phyloP scores from a whole-genome alignment of 2,113 vertebrate species.

The Osmerus eperlanus region DNA sequence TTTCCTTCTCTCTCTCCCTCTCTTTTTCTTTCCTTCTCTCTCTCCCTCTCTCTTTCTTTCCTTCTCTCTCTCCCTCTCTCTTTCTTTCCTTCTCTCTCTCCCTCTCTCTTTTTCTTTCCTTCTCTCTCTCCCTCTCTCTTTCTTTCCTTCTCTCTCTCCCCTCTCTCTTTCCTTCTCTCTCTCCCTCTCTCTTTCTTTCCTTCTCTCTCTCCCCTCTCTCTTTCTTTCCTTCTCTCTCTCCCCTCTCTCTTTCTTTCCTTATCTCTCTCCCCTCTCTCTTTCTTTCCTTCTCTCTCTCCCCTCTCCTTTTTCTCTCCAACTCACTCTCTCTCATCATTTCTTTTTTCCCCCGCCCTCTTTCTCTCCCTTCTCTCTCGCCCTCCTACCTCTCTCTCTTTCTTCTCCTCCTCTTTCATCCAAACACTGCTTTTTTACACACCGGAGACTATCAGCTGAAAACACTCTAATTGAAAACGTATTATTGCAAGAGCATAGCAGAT shows the following conservation, averaged over 20 bases:
- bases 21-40: conserved; percentile 9
- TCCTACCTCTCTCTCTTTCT: conserved; percentile 15
- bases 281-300: conserved; percentile 1
- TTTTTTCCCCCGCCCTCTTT: conserved; percentile 14
- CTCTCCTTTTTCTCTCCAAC: neutral
- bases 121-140: conserved; percentile 15
- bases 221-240: conserved; percentile 5
- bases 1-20: neutral
- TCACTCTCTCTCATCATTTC: conserved; percentile 14
- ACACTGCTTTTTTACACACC: too few relatives aligned
- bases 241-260: neutral
- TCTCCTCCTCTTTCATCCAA: neutral
- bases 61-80: neutral
- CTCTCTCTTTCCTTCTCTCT: neutral
- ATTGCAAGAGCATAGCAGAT: too few relatives aligned
- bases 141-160: neutral
- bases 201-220: neutral
- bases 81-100: neutral
- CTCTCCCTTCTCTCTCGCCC: neutral
- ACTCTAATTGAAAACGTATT: too few relatives aligned
- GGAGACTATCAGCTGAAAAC: too few relatives aligned
- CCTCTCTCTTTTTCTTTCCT: conserved; percentile 12
- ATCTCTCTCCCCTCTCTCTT: neutral
- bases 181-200: neutral
- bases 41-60: conserved; percentile 18